Evolutionary conservation across 2,888 invertebrate species (phyloP).

Genomic region (Meiosimyza platycephala): DNA sequence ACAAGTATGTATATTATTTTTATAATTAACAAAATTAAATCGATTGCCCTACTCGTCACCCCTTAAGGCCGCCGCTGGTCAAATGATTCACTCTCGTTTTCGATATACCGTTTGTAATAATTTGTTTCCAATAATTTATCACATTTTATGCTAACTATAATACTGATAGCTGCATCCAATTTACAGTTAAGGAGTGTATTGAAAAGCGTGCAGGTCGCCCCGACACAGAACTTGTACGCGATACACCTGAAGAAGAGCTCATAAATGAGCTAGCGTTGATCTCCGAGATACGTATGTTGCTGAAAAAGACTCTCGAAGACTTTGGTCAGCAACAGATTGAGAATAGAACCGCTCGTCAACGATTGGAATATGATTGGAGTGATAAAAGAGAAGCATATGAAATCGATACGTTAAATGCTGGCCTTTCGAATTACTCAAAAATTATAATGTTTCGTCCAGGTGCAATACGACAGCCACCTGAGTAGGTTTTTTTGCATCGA

Average conservation of each 20-base stretch:
- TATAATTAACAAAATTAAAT: not conserved
- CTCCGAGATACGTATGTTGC: slow-evolving; percentile 74
- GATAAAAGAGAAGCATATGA: slow-evolving; percentile 86
- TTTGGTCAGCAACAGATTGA: slow-evolving; percentile 78
- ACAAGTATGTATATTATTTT: not conserved
- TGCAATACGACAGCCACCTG: slow-evolving; percentile 81
- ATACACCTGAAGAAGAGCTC: slow-evolving; percentile 81
- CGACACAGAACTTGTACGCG: slow-evolving; percentile 80
- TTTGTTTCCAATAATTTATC: not conserved
- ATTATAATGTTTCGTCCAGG: slow-evolving; percentile 84
- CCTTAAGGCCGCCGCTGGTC: too few species aligned
- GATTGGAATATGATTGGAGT: slow-evolving; percentile 91
- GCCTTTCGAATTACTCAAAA: slow-evolving; percentile 76
- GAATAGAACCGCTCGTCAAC: slow-evolving; percentile 83
- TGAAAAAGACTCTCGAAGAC: slow-evolving; percentile 74
- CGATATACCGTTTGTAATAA: slow-evolving; percentile 10
- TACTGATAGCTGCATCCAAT: not conserved
- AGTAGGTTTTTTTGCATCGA: slow-evolving; percentile 67
- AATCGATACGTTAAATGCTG: slow-evolving; percentile 77
- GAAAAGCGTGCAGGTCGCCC: slow-evolving; percentile 77
- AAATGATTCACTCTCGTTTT: not conserved
- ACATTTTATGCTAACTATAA: not conserved
- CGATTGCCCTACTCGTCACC: not conserved
- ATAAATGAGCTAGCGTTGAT: slow-evolving; percentile 80
- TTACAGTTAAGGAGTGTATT: slow-evolving; percentile 76